Base-by-base conservation (phyloP, 1,140 invertebrate genomes). In the Araneus ventricosus region DNA sequence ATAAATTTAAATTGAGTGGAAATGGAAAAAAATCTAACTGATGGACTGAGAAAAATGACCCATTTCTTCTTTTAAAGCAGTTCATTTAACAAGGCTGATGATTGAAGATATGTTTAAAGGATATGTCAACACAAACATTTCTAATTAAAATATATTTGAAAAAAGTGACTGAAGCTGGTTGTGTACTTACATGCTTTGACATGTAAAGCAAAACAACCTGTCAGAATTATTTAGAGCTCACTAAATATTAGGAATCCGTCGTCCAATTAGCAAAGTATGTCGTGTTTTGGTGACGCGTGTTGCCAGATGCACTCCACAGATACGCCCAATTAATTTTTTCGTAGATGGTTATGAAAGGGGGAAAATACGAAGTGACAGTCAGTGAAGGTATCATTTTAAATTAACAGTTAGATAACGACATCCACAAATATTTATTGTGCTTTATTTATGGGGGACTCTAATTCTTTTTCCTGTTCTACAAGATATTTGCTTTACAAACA, bases 271-370 rank as follows among this genome's bases (percentile, higher is more conserved):
- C 30, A 34, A 75, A 75, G 34, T 20, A 75, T 75, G 70, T 22
- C 10, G 30, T 20, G 30, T 22, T 75, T 37, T 75, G 70, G 34
- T 37, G 20, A 75, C 70, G 10, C 34, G 34, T 34, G 17, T 34
- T 75, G 14, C 8, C 14, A 20, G 70, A 75, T 34, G 17, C 30
- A 75, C 30, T 75, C 70, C 30, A 75, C 20, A 34, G 70, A 75
- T 37, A 22, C 30, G 70, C 17, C 70, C 70, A 75, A 75, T 75
- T 75, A 75, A 37, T 75, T 75, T 37, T 75, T 75, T 75, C 30
- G 30, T 30, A 34, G 70, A 75, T 75, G 70, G 34, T 75, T 75
- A 37, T 4, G 30, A 75, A 30, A 75, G 30, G 30, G 34, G 34
- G 30, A 37, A 75, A 22, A 20, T 75, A 75, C 37, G 30, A 34